Base-by-base conservation (phyloP, 2,797 vertebrate genomes). In the Chaenodraco wilsoni region DNA sequence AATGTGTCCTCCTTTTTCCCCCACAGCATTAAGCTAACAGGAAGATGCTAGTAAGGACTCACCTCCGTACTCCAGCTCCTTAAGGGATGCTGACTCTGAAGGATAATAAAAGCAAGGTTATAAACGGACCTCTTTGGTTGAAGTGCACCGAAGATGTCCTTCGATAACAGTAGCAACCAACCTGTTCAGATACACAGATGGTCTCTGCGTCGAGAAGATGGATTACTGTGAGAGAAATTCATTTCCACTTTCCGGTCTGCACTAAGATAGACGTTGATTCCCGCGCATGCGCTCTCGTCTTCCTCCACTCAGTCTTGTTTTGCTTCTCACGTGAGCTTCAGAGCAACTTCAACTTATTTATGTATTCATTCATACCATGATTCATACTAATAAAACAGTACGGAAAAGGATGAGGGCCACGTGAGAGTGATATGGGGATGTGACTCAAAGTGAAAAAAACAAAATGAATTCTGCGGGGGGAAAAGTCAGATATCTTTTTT, bases 281-380 rank as follows among this genome's bases (percentile, higher is more conserved):
- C 41, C 5, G 5, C 78, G 79, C 83, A 81, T 81, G 87, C 82
- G 81, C 71, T 5, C 27, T 27, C 27, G 16, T 78, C 9, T 7
- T 12, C 23, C 9, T n/a, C 3, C 1, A 37, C 10, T 13, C 11
- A 0, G 9, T 3, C 10, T 16, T 3, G 12, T 33, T 68, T 43
- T 27, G 27, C 27, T 27, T 27, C 27, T 27, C 6, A 37, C 33
- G 8, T 37, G 33, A 9, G 33, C 33, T 37, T 37, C 33, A 37
- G 8, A 37, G 7, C 6, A 37, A 9, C 23, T 27, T 27, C 6
- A 37, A 9, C 23, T 27, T 27, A 37, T 37, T 37, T 37, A 37
- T 27, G 27, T 27, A 27, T 9, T 37, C 21, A 21, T 21, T 21
- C 2, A 21, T 21, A 21, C 21, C 21, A 21, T 21, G 21, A 21